Conservation (phyloP, 2,888 invertebrate species). For the Brachyopa scutellaris region DNA sequence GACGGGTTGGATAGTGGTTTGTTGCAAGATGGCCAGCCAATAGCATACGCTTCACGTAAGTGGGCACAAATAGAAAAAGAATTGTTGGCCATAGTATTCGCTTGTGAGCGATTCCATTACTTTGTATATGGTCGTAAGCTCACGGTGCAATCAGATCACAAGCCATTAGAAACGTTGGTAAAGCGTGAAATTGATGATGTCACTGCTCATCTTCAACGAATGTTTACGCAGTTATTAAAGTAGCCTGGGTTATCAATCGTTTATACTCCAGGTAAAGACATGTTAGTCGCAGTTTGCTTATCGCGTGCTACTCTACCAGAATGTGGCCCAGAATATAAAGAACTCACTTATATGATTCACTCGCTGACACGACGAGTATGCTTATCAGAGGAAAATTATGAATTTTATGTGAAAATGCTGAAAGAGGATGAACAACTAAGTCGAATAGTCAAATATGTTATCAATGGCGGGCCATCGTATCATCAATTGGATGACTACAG, state of each 20-base stretch:
- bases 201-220: conserved; percentile 74
- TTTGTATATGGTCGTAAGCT: conserved; percentile 65
- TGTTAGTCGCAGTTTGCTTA: conserved; percentile 67
- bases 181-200: conserved; percentile 75
- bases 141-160: conserved; percentile 75
- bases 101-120: conserved; percentile 57
- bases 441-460: conserved; percentile 22
- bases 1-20: conserved; percentile 75
- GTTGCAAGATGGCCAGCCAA: conserved; percentile 75
- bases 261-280: conserved; percentile 74
- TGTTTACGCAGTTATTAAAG: conserved; percentile 75
- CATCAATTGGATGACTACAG: conserved; percentile 35
- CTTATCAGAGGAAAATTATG: conserved; percentile 47
- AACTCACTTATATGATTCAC: conserved; percentile 38
- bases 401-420: conserved; percentile 14
- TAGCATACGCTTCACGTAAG: conserved; percentile 76
- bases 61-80: conserved; percentile 80
- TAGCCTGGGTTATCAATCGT: conserved; percentile 69
- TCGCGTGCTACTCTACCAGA: conserved; percentile 67
- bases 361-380: conserved; percentile 21
- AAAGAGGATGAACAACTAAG: conserved; percentile 13
- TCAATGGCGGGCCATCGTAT: conserved; percentile 67
- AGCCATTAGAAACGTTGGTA: conserved; percentile 76
- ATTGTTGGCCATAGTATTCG: conserved; percentile 76
- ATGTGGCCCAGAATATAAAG: neutral